Percentiles rank a stretch among this genome's conserved stretches.
Conservation (phyloP, 2,888 invertebrate species). For the Synergus japonicus region DNA sequence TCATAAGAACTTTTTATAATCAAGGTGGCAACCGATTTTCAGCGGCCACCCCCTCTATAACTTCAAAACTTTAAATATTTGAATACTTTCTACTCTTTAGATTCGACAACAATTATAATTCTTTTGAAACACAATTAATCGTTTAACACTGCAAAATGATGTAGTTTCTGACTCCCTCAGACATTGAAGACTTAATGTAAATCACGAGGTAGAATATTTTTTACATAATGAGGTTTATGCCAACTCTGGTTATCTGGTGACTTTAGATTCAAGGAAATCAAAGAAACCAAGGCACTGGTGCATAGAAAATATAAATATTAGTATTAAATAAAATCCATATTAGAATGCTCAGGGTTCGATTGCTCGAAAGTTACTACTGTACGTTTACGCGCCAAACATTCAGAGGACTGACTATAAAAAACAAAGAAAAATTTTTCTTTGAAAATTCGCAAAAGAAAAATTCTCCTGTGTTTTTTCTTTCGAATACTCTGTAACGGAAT, state of each 20-base stretch:
- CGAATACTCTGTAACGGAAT: background rate
- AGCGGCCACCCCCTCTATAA: too few species aligned
- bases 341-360: constrained; percentile 67
- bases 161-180: background rate
- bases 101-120: background rate
- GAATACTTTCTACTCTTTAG: background rate
- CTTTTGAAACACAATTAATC: background rate
- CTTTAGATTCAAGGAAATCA: constrained; percentile 61
- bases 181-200: background rate
- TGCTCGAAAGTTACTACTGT: constrained; percentile 50
- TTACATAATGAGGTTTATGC: background rate
- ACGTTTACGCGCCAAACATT: background rate
- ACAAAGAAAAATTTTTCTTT: background rate
- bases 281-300: constrained; percentile 31
- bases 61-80: background rate
- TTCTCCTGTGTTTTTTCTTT: background rate
- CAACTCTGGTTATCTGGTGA: background rate
- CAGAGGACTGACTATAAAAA: background rate
- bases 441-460: background rate
- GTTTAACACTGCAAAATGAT: background rate
- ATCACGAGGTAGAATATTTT: background rate
- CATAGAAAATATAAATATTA: constrained; percentile 14
- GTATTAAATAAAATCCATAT: constrained; percentile 38
- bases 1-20: too few species aligned
- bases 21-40: too few species aligned